Evolutionary conservation across 2,888 invertebrate genomes (phyloP), one percentile per base, ranked within the genome.

Genomic region (Parthenolecanium corni): DNA sequence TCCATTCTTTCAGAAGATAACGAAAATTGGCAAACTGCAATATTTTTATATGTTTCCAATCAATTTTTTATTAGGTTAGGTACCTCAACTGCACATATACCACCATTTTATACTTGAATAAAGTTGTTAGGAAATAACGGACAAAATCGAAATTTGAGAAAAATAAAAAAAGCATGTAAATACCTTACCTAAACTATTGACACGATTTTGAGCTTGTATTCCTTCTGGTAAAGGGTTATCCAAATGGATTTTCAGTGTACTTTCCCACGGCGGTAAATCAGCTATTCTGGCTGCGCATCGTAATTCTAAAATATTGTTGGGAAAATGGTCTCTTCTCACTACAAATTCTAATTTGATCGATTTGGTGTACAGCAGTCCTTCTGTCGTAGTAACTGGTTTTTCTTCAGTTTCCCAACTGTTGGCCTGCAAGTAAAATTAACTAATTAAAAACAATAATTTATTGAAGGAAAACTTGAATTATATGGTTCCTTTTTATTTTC

Each of bases 171-270:
- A 42, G 14, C 3, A 9, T 42, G 18, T 36, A 40, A 21, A 44
- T 18, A 57, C n/a, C 49, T 58, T 49, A 58, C 58, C 31, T 3
- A 25, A 52, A 16, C 24, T 25, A 25, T 58, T 58, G 5, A 58
- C 23, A 31, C 58, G 21, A 36, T 58, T 58, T 58, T 58, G 58
- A 58, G 58, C 58, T 23, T 58, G 58, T 46, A 58, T 57, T 9
- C 21, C 18, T 9, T 47, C 58, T 40, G n/a, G 53, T 36, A 31
- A 20, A 20, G 36, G 36, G n/a, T 31, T 36, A 18, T 38, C 18
- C 6, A 1, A 12, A 20, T 40, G 23, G 18, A 53, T 53, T 53
- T 36, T 40, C 12, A 36, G 21, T 9, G 20, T 38, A 11, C 40
- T 36, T 11, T 31, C 21, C 40, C 40, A 20, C 20, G 53, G 12